Conservation (phyloP, 2,797 vertebrate species). For the Enteromius argenteus region DNA sequence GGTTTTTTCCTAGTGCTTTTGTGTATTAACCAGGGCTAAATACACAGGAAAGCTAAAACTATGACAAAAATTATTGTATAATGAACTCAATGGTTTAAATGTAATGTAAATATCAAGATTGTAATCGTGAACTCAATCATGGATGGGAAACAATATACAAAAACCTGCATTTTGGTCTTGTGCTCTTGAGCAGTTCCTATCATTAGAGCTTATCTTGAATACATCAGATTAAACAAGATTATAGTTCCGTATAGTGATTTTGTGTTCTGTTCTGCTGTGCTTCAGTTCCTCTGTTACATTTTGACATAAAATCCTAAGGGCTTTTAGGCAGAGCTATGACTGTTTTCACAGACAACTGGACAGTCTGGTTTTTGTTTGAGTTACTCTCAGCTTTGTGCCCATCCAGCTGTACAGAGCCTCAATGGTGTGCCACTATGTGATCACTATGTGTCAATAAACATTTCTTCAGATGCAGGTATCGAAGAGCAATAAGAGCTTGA, state of each 20-base stretch:
- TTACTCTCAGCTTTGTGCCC: constrained; percentile 51
- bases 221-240: neutral
- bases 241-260: neutral
- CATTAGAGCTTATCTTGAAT: neutral
- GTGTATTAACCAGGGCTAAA: neutral
- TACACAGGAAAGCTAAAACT: neutral
- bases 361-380: constrained; percentile 65
- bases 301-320: constrained; percentile 8
- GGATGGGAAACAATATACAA: neutral
- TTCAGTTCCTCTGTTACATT: constrained; percentile 20
- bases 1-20: constrained; percentile 56
- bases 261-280: constrained; percentile 27
- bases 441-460: constrained; percentile 2
- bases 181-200: neutral
- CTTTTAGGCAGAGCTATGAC: constrained; percentile 37
- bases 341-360: constrained; percentile 59
- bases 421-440: constrained; percentile 36
- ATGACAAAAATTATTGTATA: neutral
- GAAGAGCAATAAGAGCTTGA: neutral
- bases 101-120: neutral
- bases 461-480: neutral
- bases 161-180: neutral
- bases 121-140: neutral
- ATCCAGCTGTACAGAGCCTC: constrained; percentile 42
- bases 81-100: neutral